Base-by-base conservation (phyloP, 2,888 invertebrate genomes). In the Epistrophella euchroma region DNA sequence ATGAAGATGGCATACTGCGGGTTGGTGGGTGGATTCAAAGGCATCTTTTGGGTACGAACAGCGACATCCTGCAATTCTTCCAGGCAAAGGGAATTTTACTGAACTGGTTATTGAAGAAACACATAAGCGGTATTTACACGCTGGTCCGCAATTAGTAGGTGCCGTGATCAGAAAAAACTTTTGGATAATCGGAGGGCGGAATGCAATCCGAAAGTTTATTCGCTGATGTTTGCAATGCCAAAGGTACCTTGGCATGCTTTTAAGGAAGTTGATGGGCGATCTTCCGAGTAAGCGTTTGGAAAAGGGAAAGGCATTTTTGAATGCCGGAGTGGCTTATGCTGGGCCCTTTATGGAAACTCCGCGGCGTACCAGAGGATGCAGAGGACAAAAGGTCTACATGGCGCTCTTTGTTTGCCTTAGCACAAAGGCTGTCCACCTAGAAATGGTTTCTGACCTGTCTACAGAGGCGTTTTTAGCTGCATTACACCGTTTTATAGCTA, bases 201-300 rank as follows among this genome's bases (percentile, higher is more conserved):
- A 52, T 25, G 52, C 52, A 0, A 52, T 52, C 25, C 52, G 52
- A 52, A 52, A 52, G 25, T 52, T 15, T 25, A 25, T 52, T 52
- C 52, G 25, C 25, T 25, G 52, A 15, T 52, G 52, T 25, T 5
- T 15, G 2, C 4, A 22, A 13, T 52, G 52, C 15, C 22, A 52
- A 52, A 25, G 52, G 15, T 52, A 52, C 25, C 11, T 97, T 97
- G 90, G 97, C 96, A 35, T 1, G 35, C 35, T 11, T 11, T 11
- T 70, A 3, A 11, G 58, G 13, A 55, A 75, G 43, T 47, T 81
- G 5, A 75, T 70, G 70, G 80, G 74, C 40, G 15, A 70, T 35
- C 47, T 75, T 22, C 74, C 55, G 13, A 11, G 58, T 0, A 73
- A 60, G 15, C 47, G 11, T 13, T 35, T 66, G 0, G 15, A 32